These are phyloP conservation scores for Acleris sparsana DNA, from an alignment of 2,888 invertebrate genomes.

Conservation along the genomic window DNA sequence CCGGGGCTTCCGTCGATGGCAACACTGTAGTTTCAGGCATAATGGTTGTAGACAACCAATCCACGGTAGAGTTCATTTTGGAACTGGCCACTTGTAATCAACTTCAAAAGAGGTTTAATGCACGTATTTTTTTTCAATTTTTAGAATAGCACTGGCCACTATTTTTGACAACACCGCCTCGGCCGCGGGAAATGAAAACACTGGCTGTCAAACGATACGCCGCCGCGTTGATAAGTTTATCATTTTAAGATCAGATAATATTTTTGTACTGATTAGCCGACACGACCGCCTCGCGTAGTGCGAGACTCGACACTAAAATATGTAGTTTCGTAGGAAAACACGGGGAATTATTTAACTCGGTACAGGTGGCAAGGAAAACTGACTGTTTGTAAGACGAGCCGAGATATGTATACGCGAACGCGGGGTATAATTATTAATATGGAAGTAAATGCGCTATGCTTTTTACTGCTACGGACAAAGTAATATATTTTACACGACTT, in stretches of 20 bases:
- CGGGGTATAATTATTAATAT: not conserved
- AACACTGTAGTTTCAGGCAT: conserved; percentile 42
- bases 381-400: not conserved
- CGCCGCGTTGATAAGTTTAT: conserved; percentile 46
- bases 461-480: not conserved
- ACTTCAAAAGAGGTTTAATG: too few relatives aligned
- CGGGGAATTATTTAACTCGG: conserved; percentile 37
- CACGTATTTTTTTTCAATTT: too few relatives aligned
- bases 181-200: conserved; percentile 47
- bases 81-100: not conserved
- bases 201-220: conserved; percentile 43
- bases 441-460: not conserved
- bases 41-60: conserved; percentile 41
- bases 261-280: conserved; percentile 8
- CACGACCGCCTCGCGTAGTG: conserved; percentile 18
- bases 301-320: conserved; percentile 40
- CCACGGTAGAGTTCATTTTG: conserved; percentile 49
- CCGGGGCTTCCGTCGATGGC: conserved; percentile 51
- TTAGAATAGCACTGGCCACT: conserved; percentile 34
- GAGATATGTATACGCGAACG: too few relatives aligned
- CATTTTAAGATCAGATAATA: conserved; percentile 60
- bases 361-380: conserved; percentile 34
- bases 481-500: not conserved
- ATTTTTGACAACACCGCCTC: conserved; percentile 40
- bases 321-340: conserved; percentile 44